Evolutionary conservation across 2,113 vertebrate species (phyloP).

Genomic region (Chlorodrepanis virens): DNA sequence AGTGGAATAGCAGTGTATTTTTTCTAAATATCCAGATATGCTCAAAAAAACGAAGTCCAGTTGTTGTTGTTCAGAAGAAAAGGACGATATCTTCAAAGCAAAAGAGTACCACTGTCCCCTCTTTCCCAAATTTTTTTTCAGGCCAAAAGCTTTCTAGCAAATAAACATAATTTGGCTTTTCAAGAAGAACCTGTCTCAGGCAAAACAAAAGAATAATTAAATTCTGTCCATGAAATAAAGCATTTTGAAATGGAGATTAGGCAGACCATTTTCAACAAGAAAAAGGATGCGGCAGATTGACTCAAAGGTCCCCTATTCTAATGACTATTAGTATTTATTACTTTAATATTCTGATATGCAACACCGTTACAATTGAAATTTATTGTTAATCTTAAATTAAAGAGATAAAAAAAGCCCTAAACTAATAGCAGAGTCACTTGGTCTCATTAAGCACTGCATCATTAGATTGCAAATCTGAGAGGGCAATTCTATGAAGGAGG

Average conservation of each 20-base stretch:
- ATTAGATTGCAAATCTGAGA: background rate
- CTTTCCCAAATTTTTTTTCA: background rate
- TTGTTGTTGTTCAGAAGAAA: background rate
- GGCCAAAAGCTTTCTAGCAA: background rate
- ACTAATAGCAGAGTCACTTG: background rate
- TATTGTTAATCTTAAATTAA: background rate
- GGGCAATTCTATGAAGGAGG: background rate
- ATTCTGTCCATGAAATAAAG: background rate
- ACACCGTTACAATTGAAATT: background rate
- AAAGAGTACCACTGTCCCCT: background rate
- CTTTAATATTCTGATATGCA: background rate
- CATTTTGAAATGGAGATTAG: background rate
- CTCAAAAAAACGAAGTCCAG: background rate
- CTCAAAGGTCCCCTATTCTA: background rate
- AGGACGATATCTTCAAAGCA: rapidly evolving
- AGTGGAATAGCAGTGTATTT: background rate
- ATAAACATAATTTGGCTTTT: background rate
- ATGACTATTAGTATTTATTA: background rate
- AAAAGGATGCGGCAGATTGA: background rate
- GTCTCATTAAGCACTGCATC: background rate
- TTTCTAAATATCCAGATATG: background rate
- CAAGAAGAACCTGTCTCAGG: background rate
- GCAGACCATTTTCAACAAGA: background rate
- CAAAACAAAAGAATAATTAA: background rate
- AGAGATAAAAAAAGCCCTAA: background rate